Percentiles rank a stretch among this genome's conserved stretches.
Evolutionary conservation across 2,113 vertebrate species (phyloP).

Genomic region (Petrocephalus microphthalmus): DNA sequence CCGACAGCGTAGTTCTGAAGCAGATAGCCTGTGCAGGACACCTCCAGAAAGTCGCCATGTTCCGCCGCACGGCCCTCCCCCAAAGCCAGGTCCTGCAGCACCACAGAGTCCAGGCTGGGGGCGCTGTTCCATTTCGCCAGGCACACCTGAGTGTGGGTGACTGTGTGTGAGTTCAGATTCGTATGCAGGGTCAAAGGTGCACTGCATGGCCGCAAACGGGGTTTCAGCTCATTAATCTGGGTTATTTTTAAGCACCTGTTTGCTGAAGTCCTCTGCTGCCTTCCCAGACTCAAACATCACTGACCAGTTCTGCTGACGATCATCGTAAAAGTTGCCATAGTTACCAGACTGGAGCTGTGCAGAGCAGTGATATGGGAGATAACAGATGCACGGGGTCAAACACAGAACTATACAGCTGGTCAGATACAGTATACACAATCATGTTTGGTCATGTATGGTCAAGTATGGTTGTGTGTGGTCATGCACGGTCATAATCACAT

Average conservation of each 20-base stretch:
- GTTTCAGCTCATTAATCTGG: not conserved
- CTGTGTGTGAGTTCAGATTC: slow-evolving; percentile 11
- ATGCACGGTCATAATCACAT: not conserved
- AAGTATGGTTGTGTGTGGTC: not conserved
- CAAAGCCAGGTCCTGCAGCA: slow-evolving; percentile 74
- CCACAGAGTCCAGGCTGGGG: slow-evolving; percentile 57
- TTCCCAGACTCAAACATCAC: slow-evolving; percentile 91
- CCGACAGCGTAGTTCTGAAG: slow-evolving; percentile 76
- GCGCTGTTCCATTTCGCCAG: slow-evolving; percentile 79
- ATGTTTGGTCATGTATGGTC: not conserved
- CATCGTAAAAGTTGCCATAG: slow-evolving; percentile 91
- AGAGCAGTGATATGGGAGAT: not conserved
- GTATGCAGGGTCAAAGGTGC: not conserved
- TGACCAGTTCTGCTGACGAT: slow-evolving; percentile 93
- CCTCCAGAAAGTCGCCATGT: slow-evolving; percentile 80
- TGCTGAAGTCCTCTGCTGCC: slow-evolving; percentile 74
- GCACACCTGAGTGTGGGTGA: slow-evolving; percentile 67
- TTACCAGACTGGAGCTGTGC: slow-evolving; percentile 80
- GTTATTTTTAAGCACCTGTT: slow-evolving; percentile 66
- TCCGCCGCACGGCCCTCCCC: slow-evolving; percentile 80
- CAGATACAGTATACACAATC: not conserved
- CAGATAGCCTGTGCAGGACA: slow-evolving; percentile 86
- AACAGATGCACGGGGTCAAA: not conserved
- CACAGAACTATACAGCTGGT: not conserved
- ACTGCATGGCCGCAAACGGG: not conserved